phyloP scores from a whole-genome alignment of 2,797 vertebrate genomes.

The Lateolabrax maculatus region DNA sequence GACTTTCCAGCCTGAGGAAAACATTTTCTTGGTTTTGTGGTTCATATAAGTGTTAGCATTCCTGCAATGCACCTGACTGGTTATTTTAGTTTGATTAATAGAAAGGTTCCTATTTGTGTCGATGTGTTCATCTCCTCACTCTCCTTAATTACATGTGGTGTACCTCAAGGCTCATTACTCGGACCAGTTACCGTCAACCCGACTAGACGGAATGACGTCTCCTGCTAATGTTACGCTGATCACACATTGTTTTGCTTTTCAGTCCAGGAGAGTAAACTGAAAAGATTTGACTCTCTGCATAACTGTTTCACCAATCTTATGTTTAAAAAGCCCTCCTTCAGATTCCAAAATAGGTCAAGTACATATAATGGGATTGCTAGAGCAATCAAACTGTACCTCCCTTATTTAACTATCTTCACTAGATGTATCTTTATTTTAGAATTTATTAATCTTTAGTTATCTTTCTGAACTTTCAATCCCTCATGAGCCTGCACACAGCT shows the following conservation, averaged over 20 bases:
- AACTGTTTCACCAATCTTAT: neutral
- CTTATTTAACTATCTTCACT: neutral
- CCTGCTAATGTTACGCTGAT: neutral
- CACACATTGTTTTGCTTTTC: neutral
- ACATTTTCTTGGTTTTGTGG: neutral
- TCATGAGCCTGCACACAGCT: neutral
- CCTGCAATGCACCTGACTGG: neutral
- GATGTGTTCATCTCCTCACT: neutral
- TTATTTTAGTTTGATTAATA: neutral
- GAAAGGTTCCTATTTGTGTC: neutral
- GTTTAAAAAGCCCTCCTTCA: neutral
- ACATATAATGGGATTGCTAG: neutral
- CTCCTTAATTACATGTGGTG: neutral
- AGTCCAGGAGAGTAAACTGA: neutral
- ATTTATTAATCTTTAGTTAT: neutral
- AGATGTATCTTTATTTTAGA: neutral
- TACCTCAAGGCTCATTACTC: constrained; percentile 17
- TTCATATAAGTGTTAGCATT: neutral
- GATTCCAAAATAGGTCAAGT: neutral
- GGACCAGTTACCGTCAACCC: neutral
- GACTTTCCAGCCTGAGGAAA: too few species aligned
- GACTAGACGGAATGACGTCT: neutral
- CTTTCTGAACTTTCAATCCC: neutral
- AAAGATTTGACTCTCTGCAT: neutral
- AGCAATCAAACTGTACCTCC: too few species aligned